Evolutionary conservation across 2,888 invertebrate genomes (phyloP).

Genomic region (Callimorpha dominula): DNA sequence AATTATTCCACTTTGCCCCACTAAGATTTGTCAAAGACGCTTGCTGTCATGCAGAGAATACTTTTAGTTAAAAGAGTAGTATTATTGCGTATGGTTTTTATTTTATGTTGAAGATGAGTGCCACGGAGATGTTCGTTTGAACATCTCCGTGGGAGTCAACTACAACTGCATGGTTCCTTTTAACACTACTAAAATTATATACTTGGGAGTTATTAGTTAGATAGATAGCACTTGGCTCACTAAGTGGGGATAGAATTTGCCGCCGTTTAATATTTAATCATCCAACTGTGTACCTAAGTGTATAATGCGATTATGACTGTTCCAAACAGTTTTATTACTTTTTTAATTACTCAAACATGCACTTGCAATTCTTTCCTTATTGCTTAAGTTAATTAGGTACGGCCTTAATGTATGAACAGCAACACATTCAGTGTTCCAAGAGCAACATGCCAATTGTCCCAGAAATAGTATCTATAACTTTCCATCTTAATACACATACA

Average conservation of each 20-base stretch:
- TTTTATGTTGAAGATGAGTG: too few relatives aligned
- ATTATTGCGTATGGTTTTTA: too few relatives aligned
- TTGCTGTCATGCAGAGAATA: too few relatives aligned
- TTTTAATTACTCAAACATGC: background rate
- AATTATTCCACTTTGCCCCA: too few relatives aligned
- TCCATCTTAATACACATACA: slow-evolving; percentile 8
- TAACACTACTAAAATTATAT: too few relatives aligned
- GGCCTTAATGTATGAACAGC: background rate
- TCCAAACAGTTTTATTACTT: background rate
- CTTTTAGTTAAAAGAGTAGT: too few relatives aligned
- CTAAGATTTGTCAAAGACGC: too few relatives aligned
- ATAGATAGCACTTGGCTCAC: background rate
- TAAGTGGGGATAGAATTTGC: background rate
- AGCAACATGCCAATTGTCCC: background rate
- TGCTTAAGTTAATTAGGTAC: background rate
- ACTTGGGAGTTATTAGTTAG: too few relatives aligned
- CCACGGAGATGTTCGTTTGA: too few relatives aligned
- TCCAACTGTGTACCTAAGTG: background rate
- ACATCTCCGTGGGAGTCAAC: too few relatives aligned
- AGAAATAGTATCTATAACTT: slow-evolving; percentile 1
- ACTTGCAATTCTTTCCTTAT: slow-evolving; percentile 1
- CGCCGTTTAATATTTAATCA: background rate
- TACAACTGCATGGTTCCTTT: too few relatives aligned
- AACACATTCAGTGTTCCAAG: background rate
- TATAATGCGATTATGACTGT: background rate